Evolutionary conservation across 2,888 invertebrate species (phyloP), one percentile per base, ranked within the genome.

Genomic region (Macaria notata): DNA sequence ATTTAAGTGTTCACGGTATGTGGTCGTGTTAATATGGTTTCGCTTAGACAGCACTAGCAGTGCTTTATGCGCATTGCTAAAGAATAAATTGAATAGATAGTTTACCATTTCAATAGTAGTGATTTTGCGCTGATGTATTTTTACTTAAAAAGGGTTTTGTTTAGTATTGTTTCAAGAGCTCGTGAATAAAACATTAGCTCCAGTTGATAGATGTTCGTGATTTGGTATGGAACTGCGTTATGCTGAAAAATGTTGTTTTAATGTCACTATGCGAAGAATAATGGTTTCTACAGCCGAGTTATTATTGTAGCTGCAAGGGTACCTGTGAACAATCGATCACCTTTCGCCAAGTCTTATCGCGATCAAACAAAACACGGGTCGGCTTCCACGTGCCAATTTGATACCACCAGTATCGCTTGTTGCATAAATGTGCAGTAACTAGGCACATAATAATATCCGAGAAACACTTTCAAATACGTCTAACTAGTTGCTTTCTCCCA

Each of bases 321-420:
- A 69, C 62, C 68, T 67, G 75, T 73, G 70, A 73, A 78, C 74
- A 84, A 84, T 83, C 76, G 75, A 79, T 80, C 79, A 81, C 76
- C 75, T 76, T 79, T 72, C 69, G 70, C 66, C 62, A 72, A 68
- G 70, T 70, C 74, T 84, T 85, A 86, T 85, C 84, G 76, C 73
- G 68, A 77, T 76, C 68, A 59, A 68, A 63, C 70, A 65, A 65
- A 59, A 64, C 72, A 73, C 71, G 69, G 66, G 65, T 62, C 61
- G 51, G 66, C 71, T 76, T 78, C 78, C 84, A 85, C 84, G 84
- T 84, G 83, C 75, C 71, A 68, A 60, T 67, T 63, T 66, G 49
- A 71, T 71, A 60, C 69, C 66, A 67, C 63, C 46, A 61, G 61
- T 39, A 56, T 51, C 53, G 55, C 53, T 52, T 68, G 71, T 80